A percentile compares a stretch with the other conserved stretches of the same genome.
phyloP scores from a whole-genome alignment of 2,888 invertebrate species.

The Choristoneura rosaceana region DNA sequence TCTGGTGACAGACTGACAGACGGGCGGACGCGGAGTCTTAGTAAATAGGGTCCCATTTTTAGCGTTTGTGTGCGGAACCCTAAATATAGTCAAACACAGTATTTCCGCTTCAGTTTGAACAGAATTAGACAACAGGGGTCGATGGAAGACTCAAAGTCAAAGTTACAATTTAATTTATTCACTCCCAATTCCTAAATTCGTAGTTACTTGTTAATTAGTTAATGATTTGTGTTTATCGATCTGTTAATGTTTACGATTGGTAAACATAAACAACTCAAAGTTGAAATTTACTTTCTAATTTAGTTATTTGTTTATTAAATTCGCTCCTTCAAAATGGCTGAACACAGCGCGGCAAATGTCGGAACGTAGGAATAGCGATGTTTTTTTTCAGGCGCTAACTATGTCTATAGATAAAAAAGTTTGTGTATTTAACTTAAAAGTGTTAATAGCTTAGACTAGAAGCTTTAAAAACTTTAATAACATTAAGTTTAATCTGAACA shows the following conservation, averaged over 20 bases:
- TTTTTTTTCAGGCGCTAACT: conserved; percentile 1
- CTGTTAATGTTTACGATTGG: conserved; percentile 18
- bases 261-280: conserved; percentile 22
- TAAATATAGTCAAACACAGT: too few relatives aligned
- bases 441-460: not conserved
- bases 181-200: conserved; percentile 13
- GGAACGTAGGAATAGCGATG: conserved; percentile 5
- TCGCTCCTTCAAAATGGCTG: not conserved
- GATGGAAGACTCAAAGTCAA: conserved; percentile 5
- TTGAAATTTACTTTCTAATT: conserved; percentile 6
- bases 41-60: too few relatives aligned
- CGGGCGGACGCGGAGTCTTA: too few relatives aligned
- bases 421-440: not conserved
- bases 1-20: too few relatives aligned
- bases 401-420: not conserved
- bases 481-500: conserved; percentile 37
- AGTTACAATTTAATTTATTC: conserved; percentile 32
- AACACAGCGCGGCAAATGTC: not conserved
- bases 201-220: conserved; percentile 34
- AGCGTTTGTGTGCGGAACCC: too few relatives aligned
- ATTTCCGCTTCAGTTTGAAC: not conserved
- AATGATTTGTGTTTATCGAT: conserved; percentile 35
- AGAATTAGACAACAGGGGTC: not conserved
- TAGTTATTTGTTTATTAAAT: conserved; percentile 4
- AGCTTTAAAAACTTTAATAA: conserved; percentile 33